phyloP scores from a whole-genome alignment of 2,888 invertebrate genomes.

The Agapostemon virescens region DNA sequence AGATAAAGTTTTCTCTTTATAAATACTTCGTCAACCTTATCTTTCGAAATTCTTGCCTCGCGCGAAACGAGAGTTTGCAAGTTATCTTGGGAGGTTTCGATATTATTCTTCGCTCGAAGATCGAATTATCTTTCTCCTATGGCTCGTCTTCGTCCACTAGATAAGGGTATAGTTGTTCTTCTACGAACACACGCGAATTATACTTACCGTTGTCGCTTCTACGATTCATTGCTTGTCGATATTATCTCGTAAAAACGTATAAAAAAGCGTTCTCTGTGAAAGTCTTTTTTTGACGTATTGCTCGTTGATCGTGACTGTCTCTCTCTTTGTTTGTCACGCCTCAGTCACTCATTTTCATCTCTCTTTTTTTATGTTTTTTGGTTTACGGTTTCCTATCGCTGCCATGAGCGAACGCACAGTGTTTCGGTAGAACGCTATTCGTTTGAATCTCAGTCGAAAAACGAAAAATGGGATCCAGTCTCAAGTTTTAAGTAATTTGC shows the following conservation, averaged over 20 bases:
- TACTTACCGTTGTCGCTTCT: constrained; percentile 35
- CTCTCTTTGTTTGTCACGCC: not conserved
- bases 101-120: constrained; percentile 10
- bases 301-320: constrained; percentile 21
- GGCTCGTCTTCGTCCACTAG: constrained; percentile 22
- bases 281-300: constrained; percentile 35
- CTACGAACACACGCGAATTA: constrained; percentile 14
- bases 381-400: not conserved
- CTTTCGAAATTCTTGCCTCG: not conserved
- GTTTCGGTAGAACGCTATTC: not conserved
- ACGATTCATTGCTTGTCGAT: constrained; percentile 25
- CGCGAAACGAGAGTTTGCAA: not conserved
- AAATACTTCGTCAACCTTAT: constrained; percentile 53
- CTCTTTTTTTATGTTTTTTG: not conserved
- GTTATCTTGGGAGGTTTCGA: constrained; percentile 31
- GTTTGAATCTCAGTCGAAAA: constrained; percentile 1
- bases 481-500: not conserved
- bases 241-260: constrained; percentile 37
- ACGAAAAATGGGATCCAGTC: not conserved
- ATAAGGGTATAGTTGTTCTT: constrained; percentile 12
- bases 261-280: constrained; percentile 4
- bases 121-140: constrained; percentile 29
- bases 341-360: not conserved
- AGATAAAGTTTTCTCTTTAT: constrained; percentile 54
- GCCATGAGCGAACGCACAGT: constrained; percentile 20